Evolutionary conservation across 2,113 vertebrate genomes (phyloP).

Genomic region (Oncorhynchus masou): DNA sequence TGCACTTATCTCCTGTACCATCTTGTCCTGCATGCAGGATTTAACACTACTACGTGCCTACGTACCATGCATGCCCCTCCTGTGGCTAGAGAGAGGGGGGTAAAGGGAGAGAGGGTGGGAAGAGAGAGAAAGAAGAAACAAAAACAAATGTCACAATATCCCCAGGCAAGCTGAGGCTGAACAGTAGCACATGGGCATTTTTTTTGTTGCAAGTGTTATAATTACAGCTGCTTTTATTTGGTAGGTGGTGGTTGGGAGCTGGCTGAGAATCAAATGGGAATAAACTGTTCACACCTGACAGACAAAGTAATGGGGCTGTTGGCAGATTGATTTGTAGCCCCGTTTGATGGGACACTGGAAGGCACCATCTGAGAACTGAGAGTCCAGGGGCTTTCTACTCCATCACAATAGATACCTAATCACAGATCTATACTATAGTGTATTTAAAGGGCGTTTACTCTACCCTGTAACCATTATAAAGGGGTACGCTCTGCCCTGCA

Average conservation of each 20-base stretch:
- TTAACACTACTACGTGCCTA: background rate
- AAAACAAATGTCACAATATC: background rate
- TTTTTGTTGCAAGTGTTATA: background rate
- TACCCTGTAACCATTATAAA: too few species aligned
- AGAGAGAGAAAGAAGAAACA: background rate
- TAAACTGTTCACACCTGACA: slow-evolving; percentile 15
- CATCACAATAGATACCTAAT: slow-evolving; percentile 14
- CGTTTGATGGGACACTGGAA: slow-evolving; percentile 19
- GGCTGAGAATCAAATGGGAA: slow-evolving; percentile 19
- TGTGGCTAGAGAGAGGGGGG: background rate
- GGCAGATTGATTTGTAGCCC: slow-evolving; percentile 15
- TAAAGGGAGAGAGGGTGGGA: background rate
- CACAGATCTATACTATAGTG: background rate
- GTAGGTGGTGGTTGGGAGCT: slow-evolving; percentile 5
- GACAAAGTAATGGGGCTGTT: slow-evolving; percentile 9
- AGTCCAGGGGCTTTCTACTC: background rate
- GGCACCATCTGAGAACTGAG: slow-evolving; percentile 28
- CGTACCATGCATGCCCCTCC: background rate
- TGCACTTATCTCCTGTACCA: background rate
- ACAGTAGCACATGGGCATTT: background rate
- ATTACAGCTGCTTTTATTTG: slow-evolving; percentile 18
- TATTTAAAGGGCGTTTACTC: background rate
- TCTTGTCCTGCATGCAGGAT: slow-evolving; percentile 1
- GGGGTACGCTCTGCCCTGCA: too few species aligned
- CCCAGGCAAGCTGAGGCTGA: background rate